Percentiles rank a stretch among this genome's conserved stretches.
These are phyloP conservation scores for Hyaena hyaena DNA, from an alignment of 2,113 vertebrate species.

Conservation along the genomic window DNA sequence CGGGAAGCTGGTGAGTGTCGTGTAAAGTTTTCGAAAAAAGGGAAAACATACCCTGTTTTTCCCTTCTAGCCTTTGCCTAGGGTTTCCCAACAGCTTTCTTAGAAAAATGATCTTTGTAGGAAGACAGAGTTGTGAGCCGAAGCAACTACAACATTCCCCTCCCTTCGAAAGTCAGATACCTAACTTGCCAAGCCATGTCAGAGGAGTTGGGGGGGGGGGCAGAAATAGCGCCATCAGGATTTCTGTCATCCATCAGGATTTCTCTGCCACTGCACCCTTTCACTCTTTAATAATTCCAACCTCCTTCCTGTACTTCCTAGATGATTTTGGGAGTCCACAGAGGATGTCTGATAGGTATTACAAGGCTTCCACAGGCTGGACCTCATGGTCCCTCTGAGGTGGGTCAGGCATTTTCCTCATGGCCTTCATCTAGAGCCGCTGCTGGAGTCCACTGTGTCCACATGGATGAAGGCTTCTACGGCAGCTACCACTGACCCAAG, in stretches of 20 bases:
- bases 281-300: not conserved
- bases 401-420: not conserved
- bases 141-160: conserved; percentile 3
- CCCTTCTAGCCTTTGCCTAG: not conserved
- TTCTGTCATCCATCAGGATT: not conserved
- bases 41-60: not conserved
- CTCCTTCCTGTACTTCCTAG: not conserved
- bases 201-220: no score
- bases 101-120: conserved; percentile 27
- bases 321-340: not conserved
- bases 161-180: not conserved
- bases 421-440: not conserved
- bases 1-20: not conserved
- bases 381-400: not conserved
- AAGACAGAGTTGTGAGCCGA: not conserved
- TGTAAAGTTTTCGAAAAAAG: not conserved
- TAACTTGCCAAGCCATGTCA: not conserved
- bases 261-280: not conserved
- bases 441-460: not conserved
- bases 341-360: not conserved
- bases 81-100: not conserved
- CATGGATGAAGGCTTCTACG: not conserved
- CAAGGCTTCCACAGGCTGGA: not conserved
- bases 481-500: not conserved
- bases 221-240: not conserved